These are phyloP conservation scores for Drosophila diplacantha DNA, from an alignment of 2,888 invertebrate species.

Conservation along the genomic window DNA sequence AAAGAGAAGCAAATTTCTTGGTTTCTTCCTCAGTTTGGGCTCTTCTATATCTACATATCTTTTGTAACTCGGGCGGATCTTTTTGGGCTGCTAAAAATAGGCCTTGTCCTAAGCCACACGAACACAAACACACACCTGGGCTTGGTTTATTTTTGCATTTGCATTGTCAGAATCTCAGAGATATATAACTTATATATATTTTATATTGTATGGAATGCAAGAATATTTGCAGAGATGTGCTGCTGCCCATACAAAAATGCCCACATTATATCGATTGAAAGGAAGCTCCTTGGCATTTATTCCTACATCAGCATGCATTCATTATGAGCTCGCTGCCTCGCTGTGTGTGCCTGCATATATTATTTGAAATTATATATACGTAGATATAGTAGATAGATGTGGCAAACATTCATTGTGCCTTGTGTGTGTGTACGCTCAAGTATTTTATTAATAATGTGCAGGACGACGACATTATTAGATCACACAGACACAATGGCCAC, in stretches of 20 bases:
- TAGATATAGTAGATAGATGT: neutral
- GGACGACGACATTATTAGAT: neutral
- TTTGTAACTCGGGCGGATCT: slow-evolving; percentile 32
- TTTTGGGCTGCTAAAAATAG: slow-evolving; percentile 51
- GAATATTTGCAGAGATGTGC: neutral
- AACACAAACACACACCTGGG: slow-evolving; percentile 35
- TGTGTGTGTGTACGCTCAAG: slow-evolving; percentile 6
- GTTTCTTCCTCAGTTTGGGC: slow-evolving; percentile 27
- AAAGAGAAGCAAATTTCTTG: slow-evolving; percentile 37
- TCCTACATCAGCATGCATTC: slow-evolving; percentile 18
- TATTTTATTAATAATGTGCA: slow-evolving; percentile 22
- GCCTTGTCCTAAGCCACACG: slow-evolving; percentile 32
- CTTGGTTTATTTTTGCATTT: slow-evolving; percentile 49
- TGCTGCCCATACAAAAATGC: slow-evolving; percentile 13
- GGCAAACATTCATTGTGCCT: slow-evolving; percentile 1
- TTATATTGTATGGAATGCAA: neutral
- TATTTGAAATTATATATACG: slow-evolving; percentile 4
- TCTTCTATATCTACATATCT: slow-evolving; percentile 12
- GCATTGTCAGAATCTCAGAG: slow-evolving; percentile 31
- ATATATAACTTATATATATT: neutral
- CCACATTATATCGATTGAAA: slow-evolving; percentile 51
- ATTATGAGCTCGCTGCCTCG: slow-evolving; percentile 7
- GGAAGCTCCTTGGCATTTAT: slow-evolving; percentile 9
- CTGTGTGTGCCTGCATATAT: slow-evolving; percentile 1
- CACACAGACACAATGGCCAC: neutral